These are phyloP conservation scores for Ceratosolen solmsi DNA, from an alignment of 1,140 invertebrate genomes.

Conservation along the genomic window DNA sequence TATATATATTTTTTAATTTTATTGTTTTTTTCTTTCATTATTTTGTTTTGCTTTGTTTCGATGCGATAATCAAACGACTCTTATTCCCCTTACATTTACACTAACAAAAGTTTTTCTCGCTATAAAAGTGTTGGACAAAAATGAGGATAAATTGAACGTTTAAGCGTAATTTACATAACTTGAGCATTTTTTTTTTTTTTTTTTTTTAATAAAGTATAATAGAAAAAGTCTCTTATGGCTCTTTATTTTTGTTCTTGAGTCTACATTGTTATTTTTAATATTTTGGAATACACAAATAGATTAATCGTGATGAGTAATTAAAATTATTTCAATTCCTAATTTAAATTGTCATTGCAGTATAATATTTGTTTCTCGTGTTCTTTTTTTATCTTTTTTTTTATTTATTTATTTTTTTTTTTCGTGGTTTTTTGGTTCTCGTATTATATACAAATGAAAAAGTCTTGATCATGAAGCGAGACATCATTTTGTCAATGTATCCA, in stretches of 20 bases:
- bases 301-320: background rate
- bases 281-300: background rate
- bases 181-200: too few species aligned
- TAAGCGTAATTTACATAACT: background rate
- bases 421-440: background rate
- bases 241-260: background rate
- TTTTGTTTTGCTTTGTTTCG: background rate
- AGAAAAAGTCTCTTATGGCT: background rate
- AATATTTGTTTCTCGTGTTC: background rate
- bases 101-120: slow-evolving; percentile 16
- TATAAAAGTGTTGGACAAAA: background rate
- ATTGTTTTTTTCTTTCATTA: background rate
- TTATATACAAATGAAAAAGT: slow-evolving; percentile 4
- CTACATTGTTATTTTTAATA: background rate
- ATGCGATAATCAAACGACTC: background rate
- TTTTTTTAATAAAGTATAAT: background rate
- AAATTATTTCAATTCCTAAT: background rate
- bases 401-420: background rate
- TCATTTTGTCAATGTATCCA: background rate
- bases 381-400: background rate
- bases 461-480: background rate
- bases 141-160: background rate
- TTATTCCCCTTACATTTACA: background rate
- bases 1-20: slow-evolving; percentile 16
- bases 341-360: background rate